phyloP scores from a whole-genome alignment of 2,797 vertebrate genomes.

The Dipus sagitta region DNA sequence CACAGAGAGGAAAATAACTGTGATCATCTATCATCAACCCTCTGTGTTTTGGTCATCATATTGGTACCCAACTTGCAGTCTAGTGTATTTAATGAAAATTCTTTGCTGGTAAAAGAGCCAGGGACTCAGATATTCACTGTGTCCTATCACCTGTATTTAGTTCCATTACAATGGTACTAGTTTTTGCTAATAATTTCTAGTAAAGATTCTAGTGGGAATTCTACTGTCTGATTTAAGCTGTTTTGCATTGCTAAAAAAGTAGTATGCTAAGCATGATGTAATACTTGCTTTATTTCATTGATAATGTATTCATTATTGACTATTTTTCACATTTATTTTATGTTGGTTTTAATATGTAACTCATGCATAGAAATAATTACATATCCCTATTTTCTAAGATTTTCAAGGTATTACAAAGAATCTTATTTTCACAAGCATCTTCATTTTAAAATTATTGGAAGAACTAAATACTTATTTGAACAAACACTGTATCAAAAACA shows the following conservation, averaged over 20 bases:
- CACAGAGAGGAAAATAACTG: conserved; percentile 40
- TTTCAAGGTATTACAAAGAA: not conserved
- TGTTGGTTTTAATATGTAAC: conserved; percentile 27
- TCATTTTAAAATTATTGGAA: conserved; percentile 33
- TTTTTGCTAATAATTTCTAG: conserved; percentile 45
- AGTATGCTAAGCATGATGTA: not conserved
- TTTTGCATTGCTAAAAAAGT: conserved; percentile 27
- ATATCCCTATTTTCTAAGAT: not conserved
- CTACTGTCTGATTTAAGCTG: conserved; percentile 2
- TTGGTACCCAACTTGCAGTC: not conserved
- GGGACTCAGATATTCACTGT: not conserved
- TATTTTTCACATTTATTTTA: conserved; percentile 28
- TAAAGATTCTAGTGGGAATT: conserved; percentile 22
- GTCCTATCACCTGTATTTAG: not conserved
- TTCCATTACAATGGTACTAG: not conserved
- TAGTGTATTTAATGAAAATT: conserved; percentile 6
- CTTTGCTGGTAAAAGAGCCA: not conserved
- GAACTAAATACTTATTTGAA: not conserved
- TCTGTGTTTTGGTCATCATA: conserved; percentile 34
- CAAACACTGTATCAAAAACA: not conserved
- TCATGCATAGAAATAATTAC: not conserved
- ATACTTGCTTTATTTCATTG: not conserved
- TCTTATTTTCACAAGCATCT: conserved; percentile 45
- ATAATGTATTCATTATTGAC: conserved; percentile 33
- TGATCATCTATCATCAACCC: conserved; percentile 4